Evolutionary conservation across 2,113 vertebrate species (phyloP), one percentile per base, ranked within the genome.

Genomic region (Oxygymnocypris stewartii): DNA sequence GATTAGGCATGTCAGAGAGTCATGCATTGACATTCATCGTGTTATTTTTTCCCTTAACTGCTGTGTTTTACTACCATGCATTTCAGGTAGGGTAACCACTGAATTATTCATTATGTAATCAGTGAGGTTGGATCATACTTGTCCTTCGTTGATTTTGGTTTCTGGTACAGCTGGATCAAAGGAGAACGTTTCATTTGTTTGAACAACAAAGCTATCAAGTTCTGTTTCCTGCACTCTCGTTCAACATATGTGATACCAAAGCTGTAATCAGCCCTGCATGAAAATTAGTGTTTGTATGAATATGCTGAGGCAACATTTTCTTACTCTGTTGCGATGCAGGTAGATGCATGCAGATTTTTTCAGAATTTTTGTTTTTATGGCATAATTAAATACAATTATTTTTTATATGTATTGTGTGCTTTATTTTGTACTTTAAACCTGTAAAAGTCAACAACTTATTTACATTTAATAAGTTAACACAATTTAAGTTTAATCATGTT

Each of bases 271-370:
- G 16, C 14, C 81, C 89, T 87, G 86, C 82, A 89, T 91, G 82
- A 85, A 54, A 87, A 84, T 85, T 47, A 74, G 84, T 88, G 42
- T 88, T 25, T 57, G 82, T 42, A 67, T 88, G 87, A 84, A 71
- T 51, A 80, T 84, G 87, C 88, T 88, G 84, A 89, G 73, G 49
- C 74, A 35, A 88, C 84, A 57, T 75, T 88, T 88, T 82, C 87
- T 74, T 47, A 25, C 87, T 88, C 88, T 87, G 28, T 88, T 87
- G 73, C 82, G 87, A 87, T 86, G 84, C 82, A 86, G 84, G 88
- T 37, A 67, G 57, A 82, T 87, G 89, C 86, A 90, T 91, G 88
- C 82, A 88, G 47, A 71, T 40, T 31, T 78, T 76, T 78, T 6
- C 10, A 79, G 47, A n/a, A 2, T 59, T 12, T 18, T 65, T 31